phyloP scores from a whole-genome alignment of 2,797 vertebrate species.

The Arctocebus calabarensis region DNA sequence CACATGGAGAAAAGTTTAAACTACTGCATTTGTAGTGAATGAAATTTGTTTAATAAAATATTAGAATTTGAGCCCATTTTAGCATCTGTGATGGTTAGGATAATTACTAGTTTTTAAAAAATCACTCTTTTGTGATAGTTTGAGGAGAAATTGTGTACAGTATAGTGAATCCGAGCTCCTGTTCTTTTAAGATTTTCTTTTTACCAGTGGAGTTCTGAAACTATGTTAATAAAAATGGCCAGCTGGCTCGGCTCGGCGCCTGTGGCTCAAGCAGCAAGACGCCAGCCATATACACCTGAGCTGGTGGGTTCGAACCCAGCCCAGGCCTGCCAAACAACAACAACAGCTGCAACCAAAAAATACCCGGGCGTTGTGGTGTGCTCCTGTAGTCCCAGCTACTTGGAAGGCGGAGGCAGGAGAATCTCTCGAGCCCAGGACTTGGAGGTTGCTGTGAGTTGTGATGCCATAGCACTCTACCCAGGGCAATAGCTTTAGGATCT shows the following conservation, averaged over 20 bases:
- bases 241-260: neutral
- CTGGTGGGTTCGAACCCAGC: too few species aligned
- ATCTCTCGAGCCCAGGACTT: too few species aligned
- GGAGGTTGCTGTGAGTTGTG: too few species aligned
- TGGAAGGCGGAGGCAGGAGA: too few species aligned
- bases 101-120: neutral
- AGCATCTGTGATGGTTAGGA: neutral
- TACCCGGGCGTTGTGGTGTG: too few species aligned
- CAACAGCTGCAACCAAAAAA: too few species aligned
- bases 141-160: neutral
- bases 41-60: conserved; percentile 12
- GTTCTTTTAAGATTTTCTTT: neutral
- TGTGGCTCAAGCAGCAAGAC: too few species aligned
- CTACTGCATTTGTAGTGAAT: neutral
- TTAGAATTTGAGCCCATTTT: conserved; percentile 22
- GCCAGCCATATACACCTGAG: too few species aligned
- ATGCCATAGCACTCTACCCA: too few species aligned
- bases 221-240: conserved; percentile 24
- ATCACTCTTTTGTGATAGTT: neutral
- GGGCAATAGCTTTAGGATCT: too few species aligned
- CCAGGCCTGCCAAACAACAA: too few species aligned
- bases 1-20: conserved; percentile 11
- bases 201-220: conserved; percentile 30
- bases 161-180: neutral
- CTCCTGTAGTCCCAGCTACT: too few species aligned